Evolutionary conservation across 2,797 vertebrate genomes (phyloP).

Genomic region (Sebastes hopkinsi): DNA sequence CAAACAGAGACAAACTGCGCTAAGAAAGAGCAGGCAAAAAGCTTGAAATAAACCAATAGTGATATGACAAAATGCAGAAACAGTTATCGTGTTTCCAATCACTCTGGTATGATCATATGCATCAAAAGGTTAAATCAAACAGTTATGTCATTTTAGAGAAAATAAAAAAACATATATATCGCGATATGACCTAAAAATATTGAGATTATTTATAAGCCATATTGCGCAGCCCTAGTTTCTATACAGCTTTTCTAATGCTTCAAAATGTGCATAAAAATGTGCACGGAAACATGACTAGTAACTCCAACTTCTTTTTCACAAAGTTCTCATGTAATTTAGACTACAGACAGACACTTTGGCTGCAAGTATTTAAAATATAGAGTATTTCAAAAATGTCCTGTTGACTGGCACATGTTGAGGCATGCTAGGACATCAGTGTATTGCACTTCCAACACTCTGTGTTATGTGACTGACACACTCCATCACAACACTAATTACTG

Average conservation of each 20-base stretch:
- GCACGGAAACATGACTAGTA: background rate
- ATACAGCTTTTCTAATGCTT: background rate
- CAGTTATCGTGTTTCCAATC: background rate
- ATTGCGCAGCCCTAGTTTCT: background rate
- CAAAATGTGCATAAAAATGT: background rate
- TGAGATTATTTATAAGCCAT: too few species aligned
- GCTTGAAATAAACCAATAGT: background rate
- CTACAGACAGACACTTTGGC: background rate
- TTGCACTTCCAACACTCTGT: background rate
- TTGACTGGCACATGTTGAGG: background rate
- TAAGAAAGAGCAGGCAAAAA: background rate
- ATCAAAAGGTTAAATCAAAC: too few species aligned
- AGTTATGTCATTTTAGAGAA: too few species aligned
- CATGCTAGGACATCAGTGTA: background rate
- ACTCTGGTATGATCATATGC: background rate
- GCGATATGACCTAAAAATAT: too few species aligned
- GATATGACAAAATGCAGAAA: background rate
- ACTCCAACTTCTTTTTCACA: background rate
- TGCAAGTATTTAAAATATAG: background rate
- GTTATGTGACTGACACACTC: slow-evolving; percentile 24
- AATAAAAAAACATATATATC: background rate
- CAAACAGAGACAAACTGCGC: background rate
- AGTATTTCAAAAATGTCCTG: slow-evolving; percentile 9
- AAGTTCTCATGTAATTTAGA: background rate
- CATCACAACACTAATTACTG: slow-evolving; percentile 39